Percentiles rank a stretch among this genome's conserved stretches.
phyloP scores from a whole-genome alignment of 2,888 invertebrate genomes.

The Pocota personata region DNA sequence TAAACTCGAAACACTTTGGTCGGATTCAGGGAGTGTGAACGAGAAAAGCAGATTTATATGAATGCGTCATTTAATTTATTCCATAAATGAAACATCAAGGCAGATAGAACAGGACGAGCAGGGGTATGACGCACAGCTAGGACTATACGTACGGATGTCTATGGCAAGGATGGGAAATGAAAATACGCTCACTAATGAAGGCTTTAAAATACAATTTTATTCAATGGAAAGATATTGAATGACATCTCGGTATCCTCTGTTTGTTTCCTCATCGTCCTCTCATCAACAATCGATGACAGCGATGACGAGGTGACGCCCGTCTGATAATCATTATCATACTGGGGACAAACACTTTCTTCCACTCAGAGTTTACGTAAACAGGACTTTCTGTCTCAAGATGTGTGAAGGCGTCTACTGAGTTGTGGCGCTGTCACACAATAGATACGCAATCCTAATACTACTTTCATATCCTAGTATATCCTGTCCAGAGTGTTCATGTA shows the following conservation, averaged over 20 bases:
- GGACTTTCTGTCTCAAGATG: conserved; percentile 11
- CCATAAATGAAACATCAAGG: conserved; percentile 41
- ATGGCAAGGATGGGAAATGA: conserved; percentile 14
- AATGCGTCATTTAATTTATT: conserved; percentile 66
- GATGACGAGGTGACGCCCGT: conserved; percentile 47
- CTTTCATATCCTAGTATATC: neutral
- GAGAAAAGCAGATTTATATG: conserved; percentile 58
- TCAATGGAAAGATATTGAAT: conserved; percentile 35
- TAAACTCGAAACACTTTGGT: neutral
- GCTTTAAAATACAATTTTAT: conserved; percentile 67
- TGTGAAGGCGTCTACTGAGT: neutral
- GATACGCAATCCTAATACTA: conserved; percentile 2
- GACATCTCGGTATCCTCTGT: conserved; percentile 13
- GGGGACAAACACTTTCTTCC: neutral
- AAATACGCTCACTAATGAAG: conserved; percentile 53
- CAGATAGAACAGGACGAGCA: neutral
- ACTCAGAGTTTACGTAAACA: neutral
- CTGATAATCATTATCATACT: conserved; percentile 24
- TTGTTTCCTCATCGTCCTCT: neutral
- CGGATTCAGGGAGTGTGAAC: conserved; percentile 41
- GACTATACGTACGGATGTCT: neutral
- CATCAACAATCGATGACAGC: conserved; percentile 34
- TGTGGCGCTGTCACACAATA: neutral
- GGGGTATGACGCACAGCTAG: neutral
- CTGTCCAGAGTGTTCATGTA: neutral